Evolutionary conservation across 1,140 invertebrate genomes (phyloP).

Genomic region (Dinothrombium tinctorium): DNA sequence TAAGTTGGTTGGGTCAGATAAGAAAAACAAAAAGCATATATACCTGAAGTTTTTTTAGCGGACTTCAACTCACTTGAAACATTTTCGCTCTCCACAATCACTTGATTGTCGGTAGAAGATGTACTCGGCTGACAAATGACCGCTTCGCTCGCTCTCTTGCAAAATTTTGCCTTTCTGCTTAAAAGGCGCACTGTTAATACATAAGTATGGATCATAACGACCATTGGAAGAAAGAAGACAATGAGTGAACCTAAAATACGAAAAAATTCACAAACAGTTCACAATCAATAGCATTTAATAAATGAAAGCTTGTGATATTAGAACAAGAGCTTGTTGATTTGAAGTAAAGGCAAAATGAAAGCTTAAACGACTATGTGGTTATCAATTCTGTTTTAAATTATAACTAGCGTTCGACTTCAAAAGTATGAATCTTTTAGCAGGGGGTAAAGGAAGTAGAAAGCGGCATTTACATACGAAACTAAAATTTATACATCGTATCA

Average conservation of each 20-base stretch:
- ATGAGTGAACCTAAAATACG: slow-evolving; percentile 45
- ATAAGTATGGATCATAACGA: slow-evolving; percentile 82
- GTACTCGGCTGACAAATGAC: too few species aligned
- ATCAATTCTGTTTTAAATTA: not conserved
- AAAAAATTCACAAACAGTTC: not conserved
- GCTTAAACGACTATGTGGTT: not conserved
- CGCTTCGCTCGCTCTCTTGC: not conserved
- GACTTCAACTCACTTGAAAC: not conserved
- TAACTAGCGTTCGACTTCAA: not conserved
- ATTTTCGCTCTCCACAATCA: too few species aligned
- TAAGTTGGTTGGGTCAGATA: not conserved
- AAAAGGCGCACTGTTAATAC: slow-evolving; percentile 61
- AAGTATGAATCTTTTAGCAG: not conserved
- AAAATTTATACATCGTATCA: too few species aligned
- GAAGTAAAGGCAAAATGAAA: not conserved
- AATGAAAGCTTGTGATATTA: not conserved
- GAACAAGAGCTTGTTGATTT: not conserved
- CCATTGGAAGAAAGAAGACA: slow-evolving; percentile 82
- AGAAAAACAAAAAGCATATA: not conserved
- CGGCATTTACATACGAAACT: too few species aligned
- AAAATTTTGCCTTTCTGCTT: slow-evolving; percentile 25
- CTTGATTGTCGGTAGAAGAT: too few species aligned
- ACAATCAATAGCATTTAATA: not conserved
- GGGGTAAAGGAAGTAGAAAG: too few species aligned
- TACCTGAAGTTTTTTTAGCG: too few species aligned